Base-by-base conservation (phyloP, 1,140 invertebrate genomes). In the Mya arenaria region DNA sequence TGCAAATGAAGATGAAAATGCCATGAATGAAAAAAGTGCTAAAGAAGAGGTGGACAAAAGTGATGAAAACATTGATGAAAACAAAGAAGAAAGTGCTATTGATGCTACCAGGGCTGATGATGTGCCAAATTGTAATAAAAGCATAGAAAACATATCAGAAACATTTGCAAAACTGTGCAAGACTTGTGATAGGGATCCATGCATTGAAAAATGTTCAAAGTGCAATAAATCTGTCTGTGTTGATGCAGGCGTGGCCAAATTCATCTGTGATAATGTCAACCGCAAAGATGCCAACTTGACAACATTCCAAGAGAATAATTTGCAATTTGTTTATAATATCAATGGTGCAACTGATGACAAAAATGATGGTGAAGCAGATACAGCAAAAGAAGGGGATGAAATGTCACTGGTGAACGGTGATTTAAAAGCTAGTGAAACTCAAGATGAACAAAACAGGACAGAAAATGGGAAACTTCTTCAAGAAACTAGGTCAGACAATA, bases 1-100 rank as follows among this genome's bases (percentile, higher is more conserved):
- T 25, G 87, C 87, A 62, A 90, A 92, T 32, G 88, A 90, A 32
- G 48, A 69, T 41, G 84, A 87, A 36, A 84, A 88, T 25, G 85
- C 87, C 44, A 60, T 58, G 37, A 39, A 84, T n/a, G 85, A 80
- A 52, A 58, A 71, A 28, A 75, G 84, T 65, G 58, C 52, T 23
- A 85, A 89, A 60, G 77, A 86, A 52, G 73, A 87, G 25, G 83
- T 83, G 37, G 77, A 60, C 62, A 52, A 19, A 19, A 0, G 13
- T 34, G 30, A 62, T 19, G 41, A 71, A 30, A 8, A 6, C 48
- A 15, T n/a, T 39, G 30, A 75, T 66, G 39, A 82, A 17, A 58
- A 77, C 23, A 36, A 23, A 10, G 56, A 52, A 28, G n/a, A 58
- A 37, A 60, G 23, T 10, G 34, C n/a, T 19, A 48, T 10, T 8